Evolutionary conservation across 2,888 invertebrate species (phyloP), one percentile per base, ranked within the genome.

Genomic region (Anthrax anthrax): DNA sequence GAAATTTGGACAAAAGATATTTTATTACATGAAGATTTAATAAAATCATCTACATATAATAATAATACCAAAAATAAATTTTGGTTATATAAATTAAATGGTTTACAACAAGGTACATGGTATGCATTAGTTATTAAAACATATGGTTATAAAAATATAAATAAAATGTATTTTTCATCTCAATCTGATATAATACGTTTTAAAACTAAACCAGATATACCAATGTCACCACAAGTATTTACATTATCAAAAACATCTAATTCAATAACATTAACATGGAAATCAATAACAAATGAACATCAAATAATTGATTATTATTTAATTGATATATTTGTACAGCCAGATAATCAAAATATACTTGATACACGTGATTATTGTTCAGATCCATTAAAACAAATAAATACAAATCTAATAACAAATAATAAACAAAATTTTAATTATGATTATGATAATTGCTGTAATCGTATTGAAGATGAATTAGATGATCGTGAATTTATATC

Each of bases 51-150:
- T 29, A 55, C 57, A 54, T 1, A 57, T 54, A 53, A 62, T 51
- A 56, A 23, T 23, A 23, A 23, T 23, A 23, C 23, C 4, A 23
- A 23, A 6, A 23, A 23, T 23, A 23, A 23, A 6, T 23, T 4
- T 4, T 23, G 54, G 44, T 56, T 53, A 12, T 58, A 61, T 32
- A 56, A 54, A 23, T 57, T 76, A 18, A 57, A 64, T 0, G 64
- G 72, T 40, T 65, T 88, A 17, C 69, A 75, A 49, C 80, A 83
- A 0, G 76, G 72, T 61, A 83, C 83, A 0, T 72, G 72, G 40
- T 91, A 91, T 62, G 83, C 80, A 0, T 76, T 76, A 47, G 82
- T 84, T 58, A 75, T 90, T 13, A 78, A 81, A 58, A 80, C 81
- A 0, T 76, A 77, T 54, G 73, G 73, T 41, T 71, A 70, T 34